A percentile compares a stretch with the other conserved stretches of the same genome.
Evolutionary conservation across 2,113 vertebrate genomes (phyloP).

Genomic region (Lontra canadensis): DNA sequence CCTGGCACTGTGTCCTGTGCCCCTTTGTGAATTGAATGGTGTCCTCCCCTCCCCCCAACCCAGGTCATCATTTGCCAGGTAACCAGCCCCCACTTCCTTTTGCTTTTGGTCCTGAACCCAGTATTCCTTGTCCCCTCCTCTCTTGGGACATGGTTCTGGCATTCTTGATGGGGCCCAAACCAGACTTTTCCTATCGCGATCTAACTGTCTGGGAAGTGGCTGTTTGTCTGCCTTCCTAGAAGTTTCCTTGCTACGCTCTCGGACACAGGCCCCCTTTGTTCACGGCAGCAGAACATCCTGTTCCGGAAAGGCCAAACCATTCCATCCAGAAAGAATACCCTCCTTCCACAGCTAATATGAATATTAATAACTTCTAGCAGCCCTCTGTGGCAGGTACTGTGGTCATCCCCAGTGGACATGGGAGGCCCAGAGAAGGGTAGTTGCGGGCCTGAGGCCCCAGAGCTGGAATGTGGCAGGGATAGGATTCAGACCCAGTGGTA

Average conservation of each 20-base stretch:
- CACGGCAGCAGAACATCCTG: conserved; percentile 29
- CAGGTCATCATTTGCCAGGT: neutral
- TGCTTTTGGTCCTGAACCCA: neutral
- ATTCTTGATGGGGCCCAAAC: neutral
- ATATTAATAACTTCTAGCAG: neutral
- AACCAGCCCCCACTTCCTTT: neutral
- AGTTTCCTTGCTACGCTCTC: neutral
- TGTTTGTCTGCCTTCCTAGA: conserved; percentile 61
- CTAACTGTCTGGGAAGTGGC: conserved; percentile 26
- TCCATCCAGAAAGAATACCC: neutral
- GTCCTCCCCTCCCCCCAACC: too few species aligned
- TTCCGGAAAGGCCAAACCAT: conserved; percentile 18
- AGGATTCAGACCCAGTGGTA: neutral
- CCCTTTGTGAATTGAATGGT: neutral
- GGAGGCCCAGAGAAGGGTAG: neutral
- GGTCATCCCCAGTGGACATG: neutral
- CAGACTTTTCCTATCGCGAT: neutral
- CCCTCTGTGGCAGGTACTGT: neutral
- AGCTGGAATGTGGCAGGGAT: neutral
- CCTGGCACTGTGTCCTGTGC: neutral
- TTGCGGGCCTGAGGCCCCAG: neutral
- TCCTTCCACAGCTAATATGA: neutral
- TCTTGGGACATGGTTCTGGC: neutral
- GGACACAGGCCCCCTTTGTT: conserved; percentile 55
- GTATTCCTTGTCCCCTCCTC: neutral